Conservation (phyloP, 2,797 vertebrate genomes). For the Melanotaenia pygmaea region DNA sequence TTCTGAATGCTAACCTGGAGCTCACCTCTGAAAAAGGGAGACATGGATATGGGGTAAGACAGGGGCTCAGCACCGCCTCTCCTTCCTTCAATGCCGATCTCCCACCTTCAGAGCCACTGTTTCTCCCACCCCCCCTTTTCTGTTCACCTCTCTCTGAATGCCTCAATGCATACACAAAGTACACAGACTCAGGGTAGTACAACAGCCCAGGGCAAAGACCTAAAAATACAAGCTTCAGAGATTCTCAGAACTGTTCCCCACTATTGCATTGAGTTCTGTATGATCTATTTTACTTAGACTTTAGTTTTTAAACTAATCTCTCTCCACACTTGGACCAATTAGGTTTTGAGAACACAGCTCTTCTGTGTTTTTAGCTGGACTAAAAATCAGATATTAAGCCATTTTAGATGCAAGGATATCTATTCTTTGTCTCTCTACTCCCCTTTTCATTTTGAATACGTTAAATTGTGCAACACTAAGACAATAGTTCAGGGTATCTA, state of each 20-base stretch:
- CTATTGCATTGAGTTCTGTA: conserved; percentile 33
- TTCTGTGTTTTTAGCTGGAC: conserved; percentile 3
- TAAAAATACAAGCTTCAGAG: conserved; percentile 70
- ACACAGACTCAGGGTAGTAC: conserved; percentile 65
- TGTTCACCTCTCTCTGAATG: conserved; percentile 34
- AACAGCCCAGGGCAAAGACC: conserved; percentile 70
- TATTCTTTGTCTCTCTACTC: not conserved
- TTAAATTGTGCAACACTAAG: not conserved
- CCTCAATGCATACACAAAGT: conserved; percentile 66
- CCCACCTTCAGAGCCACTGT: conserved; percentile 20
- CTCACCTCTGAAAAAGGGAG: conserved; percentile 40
- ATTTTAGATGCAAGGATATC: conserved; percentile 1
- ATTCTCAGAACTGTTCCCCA: conserved; percentile 47
- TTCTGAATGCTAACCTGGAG: conserved; percentile 72
- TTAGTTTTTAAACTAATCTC: conserved; percentile 52
- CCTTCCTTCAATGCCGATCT: conserved; percentile 33
- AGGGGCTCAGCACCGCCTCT: conserved; percentile 28
- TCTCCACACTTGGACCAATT: conserved; percentile 23
- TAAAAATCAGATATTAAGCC: conserved; percentile 13
- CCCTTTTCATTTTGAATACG: not conserved
- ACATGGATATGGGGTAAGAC: conserved; percentile 6
- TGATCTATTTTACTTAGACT: conserved; percentile 50
- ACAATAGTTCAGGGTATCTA: conserved; percentile 1
- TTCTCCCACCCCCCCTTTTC: conserved; percentile 12
- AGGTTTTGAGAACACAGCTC: conserved; percentile 26